phyloP scores from a whole-genome alignment of 2,113 vertebrate genomes.

The Charina bottae region DNA sequence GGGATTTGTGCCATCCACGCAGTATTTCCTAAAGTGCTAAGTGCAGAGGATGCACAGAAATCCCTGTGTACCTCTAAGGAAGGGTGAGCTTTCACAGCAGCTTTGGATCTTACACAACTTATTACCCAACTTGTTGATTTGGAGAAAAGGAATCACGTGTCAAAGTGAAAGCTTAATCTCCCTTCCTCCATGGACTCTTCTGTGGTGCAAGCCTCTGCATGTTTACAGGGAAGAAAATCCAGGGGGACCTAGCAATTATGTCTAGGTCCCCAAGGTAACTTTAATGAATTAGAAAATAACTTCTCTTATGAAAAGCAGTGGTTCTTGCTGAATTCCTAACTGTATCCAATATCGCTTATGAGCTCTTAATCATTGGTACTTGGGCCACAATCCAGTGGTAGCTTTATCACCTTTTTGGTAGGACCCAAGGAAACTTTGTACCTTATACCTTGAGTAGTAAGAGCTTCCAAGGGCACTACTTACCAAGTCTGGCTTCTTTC shows the following conservation, averaged over 20 bases:
- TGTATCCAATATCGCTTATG: not conserved
- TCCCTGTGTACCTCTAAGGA: constrained; percentile 9
- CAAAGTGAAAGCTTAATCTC: constrained; percentile 24
- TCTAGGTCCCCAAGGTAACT: not conserved
- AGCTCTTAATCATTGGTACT: not conserved
- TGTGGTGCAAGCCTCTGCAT: not conserved
- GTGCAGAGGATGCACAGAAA: not conserved
- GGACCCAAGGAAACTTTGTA: not conserved
- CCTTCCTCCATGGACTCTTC: not conserved
- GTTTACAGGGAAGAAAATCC: not conserved
- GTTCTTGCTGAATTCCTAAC: not conserved
- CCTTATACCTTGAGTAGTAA: not conserved
- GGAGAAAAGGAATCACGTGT: constrained; percentile 37
- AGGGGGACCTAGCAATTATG: not conserved
- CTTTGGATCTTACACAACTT: not conserved
- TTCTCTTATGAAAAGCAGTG: constrained; percentile 17
- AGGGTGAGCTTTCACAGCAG: constrained; percentile 30
- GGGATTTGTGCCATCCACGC: not conserved
- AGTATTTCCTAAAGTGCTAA: constrained; percentile 13
- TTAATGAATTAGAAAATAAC: not conserved
- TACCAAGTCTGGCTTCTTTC: not conserved
- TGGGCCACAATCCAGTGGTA: not conserved
- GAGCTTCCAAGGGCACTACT: not conserved
- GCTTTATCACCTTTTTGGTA: not conserved
- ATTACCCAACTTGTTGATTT: constrained; percentile 48